Percentiles rank a stretch among this genome's conserved stretches.
These are phyloP conservation scores for Tuberolachnus salignus DNA, from an alignment of 2,888 invertebrate species.

Conservation along the genomic window DNA sequence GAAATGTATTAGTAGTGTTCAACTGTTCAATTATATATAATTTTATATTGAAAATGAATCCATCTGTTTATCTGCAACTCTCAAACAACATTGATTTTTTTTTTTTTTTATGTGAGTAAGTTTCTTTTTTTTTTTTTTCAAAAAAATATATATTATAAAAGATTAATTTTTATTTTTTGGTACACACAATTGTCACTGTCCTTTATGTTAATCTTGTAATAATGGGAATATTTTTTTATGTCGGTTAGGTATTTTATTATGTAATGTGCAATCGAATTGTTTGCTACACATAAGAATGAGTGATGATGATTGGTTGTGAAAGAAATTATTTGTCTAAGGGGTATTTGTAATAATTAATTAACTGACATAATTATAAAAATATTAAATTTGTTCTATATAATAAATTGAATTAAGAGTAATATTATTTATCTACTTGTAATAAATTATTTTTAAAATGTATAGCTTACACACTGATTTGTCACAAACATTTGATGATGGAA, in stretches of 20 bases:
- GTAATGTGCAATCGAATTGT: conserved; percentile 1
- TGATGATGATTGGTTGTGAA: conserved; percentile 50
- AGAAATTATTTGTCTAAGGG: conserved; percentile 25
- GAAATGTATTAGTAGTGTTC: too few species aligned
- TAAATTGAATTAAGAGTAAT: too few species aligned
- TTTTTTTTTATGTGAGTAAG: too few species aligned
- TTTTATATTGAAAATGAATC: neutral
- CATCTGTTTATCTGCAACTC: neutral
- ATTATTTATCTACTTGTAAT: too few species aligned
- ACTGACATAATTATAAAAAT: conserved; percentile 9
- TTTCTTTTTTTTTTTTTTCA: too few species aligned
- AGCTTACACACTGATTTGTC: too few species aligned
- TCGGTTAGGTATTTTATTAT: conserved; percentile 16
- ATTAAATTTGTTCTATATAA: conserved; percentile 2
- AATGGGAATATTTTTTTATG: conserved; percentile 7
- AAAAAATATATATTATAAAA: neutral
- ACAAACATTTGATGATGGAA: too few species aligned
- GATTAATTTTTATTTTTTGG: neutral
- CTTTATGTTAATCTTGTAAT: conserved; percentile 11
- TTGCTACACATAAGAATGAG: conserved; percentile 2
- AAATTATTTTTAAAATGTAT: too few species aligned
- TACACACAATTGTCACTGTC: conserved; percentile 1
- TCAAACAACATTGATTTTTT: too few species aligned
- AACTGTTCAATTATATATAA: neutral
- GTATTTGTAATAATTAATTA: conserved; percentile 18